Evolutionary conservation across 2,888 invertebrate species (phyloP).

Genomic region (Spatulosminthurus flaviceps): DNA sequence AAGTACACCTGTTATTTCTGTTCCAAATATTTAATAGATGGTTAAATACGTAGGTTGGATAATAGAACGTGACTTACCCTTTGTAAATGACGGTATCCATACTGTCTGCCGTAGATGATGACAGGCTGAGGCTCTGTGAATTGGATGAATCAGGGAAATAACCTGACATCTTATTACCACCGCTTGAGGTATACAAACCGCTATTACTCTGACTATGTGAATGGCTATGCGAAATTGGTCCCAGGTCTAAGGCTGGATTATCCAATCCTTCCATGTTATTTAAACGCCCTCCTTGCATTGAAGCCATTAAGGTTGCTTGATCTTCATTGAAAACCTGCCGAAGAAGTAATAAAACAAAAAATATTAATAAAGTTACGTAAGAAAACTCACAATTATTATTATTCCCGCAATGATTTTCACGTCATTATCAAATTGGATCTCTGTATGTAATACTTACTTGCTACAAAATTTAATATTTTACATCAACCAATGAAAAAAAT

Average conservation of each 20-base stretch:
- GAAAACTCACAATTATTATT: too few relatives aligned
- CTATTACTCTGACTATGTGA: conserved; percentile 46
- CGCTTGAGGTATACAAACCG: conserved; percentile 28
- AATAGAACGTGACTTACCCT: conserved; percentile 54
- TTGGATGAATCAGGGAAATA: conserved; percentile 58
- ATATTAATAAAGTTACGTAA: too few relatives aligned
- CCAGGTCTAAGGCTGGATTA: conserved; percentile 58
- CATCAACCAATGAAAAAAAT: too few relatives aligned
- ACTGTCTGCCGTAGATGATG: conserved; percentile 62
- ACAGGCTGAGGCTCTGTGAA: conserved; percentile 61
- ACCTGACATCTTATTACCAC: conserved; percentile 51
- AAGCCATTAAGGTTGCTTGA: conserved; percentile 58
- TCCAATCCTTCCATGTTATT: conserved; percentile 57
- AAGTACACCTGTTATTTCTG: too few relatives aligned
- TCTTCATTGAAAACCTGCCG: conserved; percentile 62
- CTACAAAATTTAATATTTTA: too few relatives aligned
- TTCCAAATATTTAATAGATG: neutral
- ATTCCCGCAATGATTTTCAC: too few relatives aligned
- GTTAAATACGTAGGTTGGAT: neutral
- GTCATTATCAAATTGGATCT: too few relatives aligned
- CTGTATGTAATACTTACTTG: too few relatives aligned
- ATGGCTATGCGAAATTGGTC: conserved; percentile 39
- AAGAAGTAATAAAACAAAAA: conserved; percentile 4
- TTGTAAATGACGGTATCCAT: conserved; percentile 63
- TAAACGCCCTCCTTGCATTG: conserved; percentile 53